phyloP scores from a whole-genome alignment of 1,140 invertebrate genomes.

The Drosophila nigrodunni region DNA sequence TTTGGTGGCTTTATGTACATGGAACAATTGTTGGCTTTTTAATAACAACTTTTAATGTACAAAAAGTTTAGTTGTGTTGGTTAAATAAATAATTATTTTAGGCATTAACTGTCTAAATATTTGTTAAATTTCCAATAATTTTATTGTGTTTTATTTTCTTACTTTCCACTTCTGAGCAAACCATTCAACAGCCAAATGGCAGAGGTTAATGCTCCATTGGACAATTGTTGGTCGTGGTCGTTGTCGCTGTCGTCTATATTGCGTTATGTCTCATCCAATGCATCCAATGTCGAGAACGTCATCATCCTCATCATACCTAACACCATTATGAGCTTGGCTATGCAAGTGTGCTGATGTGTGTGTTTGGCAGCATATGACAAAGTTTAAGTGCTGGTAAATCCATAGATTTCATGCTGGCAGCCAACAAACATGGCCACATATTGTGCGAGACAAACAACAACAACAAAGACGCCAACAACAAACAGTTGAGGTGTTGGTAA shows the following conservation, averaged over 20 bases:
- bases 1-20: too few species aligned
- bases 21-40: too few species aligned
- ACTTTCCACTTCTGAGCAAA: constrained; percentile 26
- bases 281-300: constrained; percentile 58
- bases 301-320: constrained; percentile 53
- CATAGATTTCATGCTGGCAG: constrained; percentile 82
- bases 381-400: constrained; percentile 83
- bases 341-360: constrained; percentile 8
- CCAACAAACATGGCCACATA: constrained; percentile 77
- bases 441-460: constrained; percentile 73
- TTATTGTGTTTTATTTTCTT: too few species aligned
- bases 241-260: constrained; percentile 25
- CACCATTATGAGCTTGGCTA: constrained; percentile 19
- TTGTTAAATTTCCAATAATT: too few species aligned
- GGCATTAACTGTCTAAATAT: too few species aligned
- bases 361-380: constrained; percentile 64
- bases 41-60: too few species aligned
- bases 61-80: too few species aligned
- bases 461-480: constrained; percentile 31
- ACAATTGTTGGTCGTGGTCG: constrained; percentile 46
- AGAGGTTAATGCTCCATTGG: constrained; percentile 76
- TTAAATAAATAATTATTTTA: too few species aligned
- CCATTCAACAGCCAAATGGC: constrained; percentile 41
- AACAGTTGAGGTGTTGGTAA: constrained; percentile 67
- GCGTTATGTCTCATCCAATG: constrained; percentile 67